Conservation (phyloP, 2,113 vertebrate species). For the Ptilorrhoa leucosticta region DNA sequence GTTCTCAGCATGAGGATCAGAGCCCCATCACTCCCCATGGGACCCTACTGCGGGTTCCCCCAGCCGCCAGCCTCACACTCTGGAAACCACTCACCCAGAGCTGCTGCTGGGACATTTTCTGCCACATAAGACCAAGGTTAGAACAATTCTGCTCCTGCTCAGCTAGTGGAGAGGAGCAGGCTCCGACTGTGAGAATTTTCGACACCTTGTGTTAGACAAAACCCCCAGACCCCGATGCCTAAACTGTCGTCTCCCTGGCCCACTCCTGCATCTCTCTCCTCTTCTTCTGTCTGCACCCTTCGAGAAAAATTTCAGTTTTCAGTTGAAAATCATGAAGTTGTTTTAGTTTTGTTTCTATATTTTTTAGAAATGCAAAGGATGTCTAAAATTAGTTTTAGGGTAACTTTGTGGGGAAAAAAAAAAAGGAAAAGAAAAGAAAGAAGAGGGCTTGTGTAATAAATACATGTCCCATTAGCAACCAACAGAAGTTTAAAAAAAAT, state of each 20-base stretch:
- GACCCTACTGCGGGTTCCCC: not conserved
- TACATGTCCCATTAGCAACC: not conserved
- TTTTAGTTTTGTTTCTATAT: not conserved
- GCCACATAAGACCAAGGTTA: not conserved
- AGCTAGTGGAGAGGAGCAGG: not conserved
- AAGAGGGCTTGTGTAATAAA: not conserved
- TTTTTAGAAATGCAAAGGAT: not conserved
- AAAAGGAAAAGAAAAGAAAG: not conserved
- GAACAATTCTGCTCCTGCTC: not conserved
- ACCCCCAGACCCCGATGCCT: fast-evolving
- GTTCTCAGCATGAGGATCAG: not conserved
- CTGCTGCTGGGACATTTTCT: not conserved
- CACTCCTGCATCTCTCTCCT: not conserved
- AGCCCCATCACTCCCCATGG: fast-evolving
- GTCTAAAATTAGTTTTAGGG: not conserved
- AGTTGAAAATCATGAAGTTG: not conserved
- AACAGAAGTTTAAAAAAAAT: not conserved
- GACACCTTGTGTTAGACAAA: not conserved
- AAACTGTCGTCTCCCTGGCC: not conserved
- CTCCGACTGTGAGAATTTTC: not conserved
- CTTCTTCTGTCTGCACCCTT: not conserved
- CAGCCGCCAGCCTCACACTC: not conserved
- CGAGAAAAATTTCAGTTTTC: not conserved
- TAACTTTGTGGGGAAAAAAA: not conserved
- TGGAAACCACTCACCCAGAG: not conserved